phyloP scores from a whole-genome alignment of 2,888 invertebrate genomes.

The Scaptomyza polygonia region DNA sequence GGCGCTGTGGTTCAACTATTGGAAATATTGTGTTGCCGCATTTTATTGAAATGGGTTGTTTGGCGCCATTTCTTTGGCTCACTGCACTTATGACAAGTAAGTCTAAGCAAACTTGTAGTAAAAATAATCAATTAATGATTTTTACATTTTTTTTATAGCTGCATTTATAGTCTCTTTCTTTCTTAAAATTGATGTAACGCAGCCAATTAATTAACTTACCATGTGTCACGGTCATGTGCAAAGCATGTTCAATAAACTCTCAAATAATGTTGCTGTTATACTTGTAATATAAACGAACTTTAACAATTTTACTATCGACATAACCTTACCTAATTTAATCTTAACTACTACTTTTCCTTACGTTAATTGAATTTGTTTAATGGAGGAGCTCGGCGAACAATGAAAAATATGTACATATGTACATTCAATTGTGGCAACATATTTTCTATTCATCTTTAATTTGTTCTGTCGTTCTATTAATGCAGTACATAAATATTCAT shows the following conservation, averaged over 20 bases:
- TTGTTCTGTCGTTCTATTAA: constrained; percentile 7
- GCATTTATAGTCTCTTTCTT: constrained; percentile 68
- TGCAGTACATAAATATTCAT: background rate
- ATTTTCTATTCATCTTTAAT: constrained; percentile 16
- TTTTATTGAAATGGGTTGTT: constrained; percentile 88
- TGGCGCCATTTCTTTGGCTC: constrained; percentile 89
- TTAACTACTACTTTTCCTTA: too few species aligned
- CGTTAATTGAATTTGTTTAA: background rate
- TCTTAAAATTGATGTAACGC: constrained; percentile 52
- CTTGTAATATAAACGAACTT: background rate
- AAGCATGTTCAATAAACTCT: background rate
- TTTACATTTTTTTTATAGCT: constrained; percentile 34
- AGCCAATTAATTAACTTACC: constrained; percentile 34
- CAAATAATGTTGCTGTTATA: too few species aligned
- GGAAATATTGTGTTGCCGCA: constrained; percentile 89
- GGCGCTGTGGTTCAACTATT: constrained; percentile 88
- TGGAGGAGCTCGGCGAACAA: background rate
- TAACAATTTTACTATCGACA: background rate
- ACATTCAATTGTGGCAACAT: background rate
- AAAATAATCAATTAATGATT: background rate
- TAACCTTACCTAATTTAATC: background rate
- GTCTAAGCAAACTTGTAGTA: background rate
- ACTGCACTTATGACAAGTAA: constrained; percentile 87
- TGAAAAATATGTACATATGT: background rate
- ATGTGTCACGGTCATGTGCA: too few species aligned